Evolutionary conservation across 2,113 vertebrate species (phyloP), one percentile per base, ranked within the genome.

Genomic region (Scomber colias): DNA sequence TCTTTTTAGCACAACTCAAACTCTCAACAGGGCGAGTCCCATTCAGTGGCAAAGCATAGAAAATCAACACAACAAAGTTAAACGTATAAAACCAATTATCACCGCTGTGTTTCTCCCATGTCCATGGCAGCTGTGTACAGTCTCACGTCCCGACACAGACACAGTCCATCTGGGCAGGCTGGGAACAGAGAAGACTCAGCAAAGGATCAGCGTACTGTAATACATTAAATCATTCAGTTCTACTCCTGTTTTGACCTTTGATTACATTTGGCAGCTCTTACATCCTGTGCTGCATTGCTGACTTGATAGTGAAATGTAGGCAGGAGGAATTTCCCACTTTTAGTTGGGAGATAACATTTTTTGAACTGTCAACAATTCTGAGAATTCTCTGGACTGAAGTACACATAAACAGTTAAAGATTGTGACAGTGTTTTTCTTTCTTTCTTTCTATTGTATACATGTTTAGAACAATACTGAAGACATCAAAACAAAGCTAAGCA

Each of bases 221-320:
- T 48, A 64, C 45, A 75, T 61, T 55, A 77, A 65, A 55, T 81
- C 68, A 17, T 66, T 78, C 48, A 5, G 54, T 61, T 87, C 11
- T 67, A 74, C 77, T 84, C 77, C 69, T 40, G 30, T 69, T 83
- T 77, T 90, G 84, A 86, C 84, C 85, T 67, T 56, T 79, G 50
- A 17, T 55, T 56, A 5, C 49, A 77, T 76, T 82, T 81, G 87
- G 80, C 78, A 71, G 71, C 44, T 54, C 49, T 61, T 48, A 63
- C 74, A 71, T 92, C 89, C 82, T 84, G 80, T 75, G 27, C 54
- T 64, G 4, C 6, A 24, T 45, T 75, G 56, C 50, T 27, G 24
- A 27, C 48, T 75, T 73, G 27, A 86, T 72, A 62, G 13, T 45
- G 6, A 67, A 75, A 27, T 12, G 35, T 70, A 80, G 2, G 10